Percentiles rank a stretch among this genome's conserved stretches.
phyloP scores from a whole-genome alignment of 2,113 vertebrate species.

The Psilopsiagon aymara region DNA sequence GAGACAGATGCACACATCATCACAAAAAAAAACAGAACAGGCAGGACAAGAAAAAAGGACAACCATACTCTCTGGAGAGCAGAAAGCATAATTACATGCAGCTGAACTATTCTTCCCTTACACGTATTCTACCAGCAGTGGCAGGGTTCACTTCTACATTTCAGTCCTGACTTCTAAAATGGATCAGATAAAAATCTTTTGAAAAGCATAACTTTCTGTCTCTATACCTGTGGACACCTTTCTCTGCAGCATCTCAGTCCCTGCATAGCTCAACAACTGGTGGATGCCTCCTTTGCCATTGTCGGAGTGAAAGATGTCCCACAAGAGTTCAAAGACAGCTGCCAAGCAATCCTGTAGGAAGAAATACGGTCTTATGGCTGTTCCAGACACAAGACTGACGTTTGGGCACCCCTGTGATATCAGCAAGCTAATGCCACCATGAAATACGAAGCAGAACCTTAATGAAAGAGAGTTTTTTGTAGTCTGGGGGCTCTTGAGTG shows the following conservation, averaged over 20 bases:
- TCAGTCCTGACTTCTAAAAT: background rate
- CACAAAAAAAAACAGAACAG: background rate
- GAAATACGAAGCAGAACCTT: background rate
- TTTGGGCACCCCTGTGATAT: background rate
- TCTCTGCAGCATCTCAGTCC: background rate
- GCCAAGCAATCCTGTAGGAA: background rate
- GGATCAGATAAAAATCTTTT: background rate
- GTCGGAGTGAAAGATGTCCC: background rate
- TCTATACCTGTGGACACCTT: background rate
- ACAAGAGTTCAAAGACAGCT: background rate
- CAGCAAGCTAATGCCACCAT: background rate
- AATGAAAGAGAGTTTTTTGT: background rate
- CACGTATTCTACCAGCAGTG: background rate
- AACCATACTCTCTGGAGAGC: background rate
- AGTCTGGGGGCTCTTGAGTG: rapidly evolving
- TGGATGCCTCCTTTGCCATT: background rate
- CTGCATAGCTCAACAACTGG: background rate
- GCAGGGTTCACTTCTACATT: background rate
- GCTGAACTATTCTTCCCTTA: background rate
- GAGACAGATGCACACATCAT: background rate
- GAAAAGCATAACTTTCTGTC: background rate
- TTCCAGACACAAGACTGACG: background rate
- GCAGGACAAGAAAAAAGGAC: background rate
- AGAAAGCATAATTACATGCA: background rate
- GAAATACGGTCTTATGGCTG: background rate